Evolutionary conservation across 35 echinoderm and acorn worm species (phyloP).

Genomic region (Heliocidaris erythrogramma): DNA sequence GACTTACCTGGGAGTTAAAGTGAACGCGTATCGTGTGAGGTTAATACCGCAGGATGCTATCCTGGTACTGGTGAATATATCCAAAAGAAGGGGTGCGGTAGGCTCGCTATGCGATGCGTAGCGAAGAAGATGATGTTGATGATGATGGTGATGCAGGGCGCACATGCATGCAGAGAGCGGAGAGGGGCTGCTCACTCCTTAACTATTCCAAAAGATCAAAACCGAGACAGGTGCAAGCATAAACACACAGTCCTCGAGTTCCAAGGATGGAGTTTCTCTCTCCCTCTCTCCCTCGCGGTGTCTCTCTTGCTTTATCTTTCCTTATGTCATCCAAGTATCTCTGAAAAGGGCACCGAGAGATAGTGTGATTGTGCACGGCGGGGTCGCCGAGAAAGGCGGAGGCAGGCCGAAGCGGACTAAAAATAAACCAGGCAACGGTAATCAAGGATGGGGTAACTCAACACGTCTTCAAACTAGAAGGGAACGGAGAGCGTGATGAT

Average conservation of each 20-base stretch:
- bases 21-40: slow-evolving; percentile 21
- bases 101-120: background rate
- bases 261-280: background rate
- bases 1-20: slow-evolving; percentile 38
- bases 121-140: background rate
- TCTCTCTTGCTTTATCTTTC: slow-evolving; percentile 5
- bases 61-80: slow-evolving; percentile 5
- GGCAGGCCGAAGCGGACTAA: background rate
- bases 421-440: slow-evolving; percentile 2
- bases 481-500: background rate
- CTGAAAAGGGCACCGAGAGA: background rate
- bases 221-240: background rate
- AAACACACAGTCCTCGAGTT: slow-evolving; percentile 18
- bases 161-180: slow-evolving; percentile 33
- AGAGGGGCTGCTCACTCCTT: slow-evolving; percentile 23
- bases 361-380: slow-evolving; percentile 17
- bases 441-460: background rate
- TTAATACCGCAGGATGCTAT: slow-evolving; percentile 22
- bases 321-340: slow-evolving; percentile 25
- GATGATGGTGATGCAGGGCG: background rate
- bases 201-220: slow-evolving; percentile 36
- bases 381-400: background rate
- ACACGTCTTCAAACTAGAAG: background rate
- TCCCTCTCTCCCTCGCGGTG: background rate
- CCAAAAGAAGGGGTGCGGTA: background rate